Evolutionary conservation across 1,140 invertebrate genomes (phyloP).

Genomic region (Holotrichia oblita): DNA sequence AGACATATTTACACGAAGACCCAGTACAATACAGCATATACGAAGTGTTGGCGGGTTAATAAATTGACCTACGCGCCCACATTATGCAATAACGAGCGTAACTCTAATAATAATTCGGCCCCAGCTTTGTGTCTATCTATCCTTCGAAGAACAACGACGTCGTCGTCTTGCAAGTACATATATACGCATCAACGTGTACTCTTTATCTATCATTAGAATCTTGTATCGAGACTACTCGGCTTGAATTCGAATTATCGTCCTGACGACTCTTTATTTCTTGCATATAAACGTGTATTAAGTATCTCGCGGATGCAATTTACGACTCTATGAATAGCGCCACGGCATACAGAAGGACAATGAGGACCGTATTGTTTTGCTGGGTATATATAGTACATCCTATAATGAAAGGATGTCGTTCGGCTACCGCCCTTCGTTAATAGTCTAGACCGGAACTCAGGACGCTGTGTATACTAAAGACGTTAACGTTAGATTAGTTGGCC

Average conservation of each 20-base stretch:
- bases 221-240: no score
- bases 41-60: constrained; percentile 4
- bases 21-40: not conserved
- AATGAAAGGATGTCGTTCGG: not conserved
- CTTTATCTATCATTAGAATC: not conserved
- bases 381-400: not conserved
- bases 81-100: not conserved
- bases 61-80: constrained; percentile 10
- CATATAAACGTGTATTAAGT: no score
- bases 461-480: not conserved
- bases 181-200: not conserved
- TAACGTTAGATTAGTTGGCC: not conserved
- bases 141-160: not conserved
- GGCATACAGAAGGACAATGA: no score
- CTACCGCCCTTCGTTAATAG: constrained; percentile 1
- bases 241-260: no score
- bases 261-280: no score
- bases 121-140: not conserved
- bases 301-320: no score
- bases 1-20: not conserved
- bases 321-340: no score
- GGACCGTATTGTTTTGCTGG: not conserved
- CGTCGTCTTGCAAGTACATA: not conserved
- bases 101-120: constrained; percentile 4
- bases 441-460: constrained; percentile 3